These are phyloP conservation scores for Lasioglossum villosulum DNA, from an alignment of 2,888 invertebrate species.

Conservation along the genomic window DNA sequence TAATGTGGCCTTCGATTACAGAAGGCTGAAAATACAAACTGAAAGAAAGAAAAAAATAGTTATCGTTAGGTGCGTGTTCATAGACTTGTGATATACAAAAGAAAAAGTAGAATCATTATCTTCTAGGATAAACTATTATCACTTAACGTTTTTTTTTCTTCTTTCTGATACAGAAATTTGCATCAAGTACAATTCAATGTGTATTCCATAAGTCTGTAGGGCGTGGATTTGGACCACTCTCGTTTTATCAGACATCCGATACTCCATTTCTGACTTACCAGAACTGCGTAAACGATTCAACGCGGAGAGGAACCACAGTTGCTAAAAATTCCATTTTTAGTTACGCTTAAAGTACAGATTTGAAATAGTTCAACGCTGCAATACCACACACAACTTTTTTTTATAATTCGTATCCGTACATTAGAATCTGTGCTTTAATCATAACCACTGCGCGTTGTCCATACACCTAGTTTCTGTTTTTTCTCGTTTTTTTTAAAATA, in stretches of 20 bases:
- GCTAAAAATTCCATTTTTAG: conserved; percentile 8
- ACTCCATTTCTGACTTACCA: conserved; percentile 25
- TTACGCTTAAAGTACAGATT: conserved; percentile 52
- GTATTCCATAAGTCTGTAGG: conserved; percentile 14
- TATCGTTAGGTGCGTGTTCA: conserved; percentile 4
- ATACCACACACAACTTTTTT: not conserved
- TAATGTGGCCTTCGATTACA: conserved; percentile 17
- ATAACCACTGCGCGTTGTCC: conserved; percentile 30
- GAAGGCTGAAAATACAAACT: conserved; percentile 15
- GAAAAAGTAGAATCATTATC: conserved; percentile 20
- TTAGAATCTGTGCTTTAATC: conserved; percentile 43
- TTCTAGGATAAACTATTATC: conserved; percentile 25
- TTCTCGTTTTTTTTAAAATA: conserved; percentile 15
- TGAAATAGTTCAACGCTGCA: conserved; percentile 25
- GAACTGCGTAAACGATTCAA: conserved; percentile 26
- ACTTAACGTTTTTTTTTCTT: conserved; percentile 6
- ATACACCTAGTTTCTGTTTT: conserved; percentile 19
- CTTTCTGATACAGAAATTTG: conserved; percentile 51
- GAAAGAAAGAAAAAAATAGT: conserved; percentile 17
- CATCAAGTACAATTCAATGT: conserved; percentile 30
- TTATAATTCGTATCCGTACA: conserved; percentile 10
- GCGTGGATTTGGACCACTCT: not conserved
- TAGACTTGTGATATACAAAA: conserved; percentile 32
- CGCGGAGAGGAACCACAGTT: conserved; percentile 40
- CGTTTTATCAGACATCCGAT: not conserved